Percentiles rank a stretch among this genome's conserved stretches.
Evolutionary conservation across 2,888 invertebrate species (phyloP).

Genomic region (Rhagonycha fulva): DNA sequence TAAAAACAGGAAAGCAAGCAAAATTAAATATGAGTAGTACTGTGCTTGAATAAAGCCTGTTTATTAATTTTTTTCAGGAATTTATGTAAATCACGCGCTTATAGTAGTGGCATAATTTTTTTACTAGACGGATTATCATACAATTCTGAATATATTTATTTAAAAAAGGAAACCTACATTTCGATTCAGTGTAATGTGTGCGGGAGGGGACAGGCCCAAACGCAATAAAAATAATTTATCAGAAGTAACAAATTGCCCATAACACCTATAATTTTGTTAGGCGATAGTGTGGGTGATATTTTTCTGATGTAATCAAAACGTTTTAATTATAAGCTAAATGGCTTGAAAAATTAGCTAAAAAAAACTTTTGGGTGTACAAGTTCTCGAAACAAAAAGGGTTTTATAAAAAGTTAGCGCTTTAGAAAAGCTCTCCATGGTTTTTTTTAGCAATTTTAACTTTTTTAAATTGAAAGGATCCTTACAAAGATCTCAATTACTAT

Average conservation of each 20-base stretch:
- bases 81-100: background rate
- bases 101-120: too few species aligned
- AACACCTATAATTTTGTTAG: too few species aligned
- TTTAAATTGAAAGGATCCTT: background rate
- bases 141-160: too few species aligned
- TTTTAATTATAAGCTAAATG: background rate
- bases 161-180: too few species aligned
- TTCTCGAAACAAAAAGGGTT: background rate
- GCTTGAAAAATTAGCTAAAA: background rate
- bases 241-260: too few species aligned
- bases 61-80: background rate
- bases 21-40: background rate
- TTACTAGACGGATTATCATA: too few species aligned
- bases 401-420: background rate
- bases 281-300: background rate
- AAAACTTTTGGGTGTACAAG: background rate
- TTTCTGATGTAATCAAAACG: background rate
- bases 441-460: background rate
- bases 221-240: too few species aligned
- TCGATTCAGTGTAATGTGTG: background rate
- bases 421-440: background rate
- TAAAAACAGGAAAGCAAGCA: background rate
- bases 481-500: background rate
- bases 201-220: too few species aligned
- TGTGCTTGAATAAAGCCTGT: background rate